Percentiles rank a stretch among this genome's conserved stretches.
These are phyloP conservation scores for Perdita meconis DNA, from an alignment of 2,888 invertebrate genomes.

Conservation along the genomic window DNA sequence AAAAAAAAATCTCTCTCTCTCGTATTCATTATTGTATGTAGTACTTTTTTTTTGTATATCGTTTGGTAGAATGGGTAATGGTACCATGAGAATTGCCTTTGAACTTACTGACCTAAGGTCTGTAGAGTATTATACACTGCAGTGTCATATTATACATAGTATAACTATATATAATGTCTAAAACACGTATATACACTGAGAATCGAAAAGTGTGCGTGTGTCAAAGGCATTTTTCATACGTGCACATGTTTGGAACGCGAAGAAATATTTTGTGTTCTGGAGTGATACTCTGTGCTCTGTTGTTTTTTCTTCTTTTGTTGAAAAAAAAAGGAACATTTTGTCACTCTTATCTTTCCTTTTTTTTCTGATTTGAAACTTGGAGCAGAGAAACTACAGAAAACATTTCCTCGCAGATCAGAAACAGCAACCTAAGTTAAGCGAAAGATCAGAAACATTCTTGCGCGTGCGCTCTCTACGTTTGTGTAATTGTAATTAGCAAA, in stretches of 20 bases:
- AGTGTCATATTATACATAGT: slow-evolving; percentile 77
- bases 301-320: slow-evolving; percentile 58
- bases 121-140: slow-evolving; percentile 70
- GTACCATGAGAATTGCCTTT: slow-evolving; percentile 75
- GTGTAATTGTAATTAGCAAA: slow-evolving; percentile 38
- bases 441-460: slow-evolving; percentile 16
- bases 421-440: neutral
- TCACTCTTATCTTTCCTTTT: slow-evolving; percentile 11
- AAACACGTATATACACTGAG: slow-evolving; percentile 50
- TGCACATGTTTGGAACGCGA: slow-evolving; percentile 38
- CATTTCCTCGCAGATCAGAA: neutral
- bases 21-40: slow-evolving; percentile 68
- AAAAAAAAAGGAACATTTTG: slow-evolving; percentile 33
- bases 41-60: slow-evolving; percentile 64
- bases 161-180: slow-evolving; percentile 72
- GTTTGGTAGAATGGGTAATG: slow-evolving; percentile 59
- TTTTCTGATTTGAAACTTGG: slow-evolving; percentile 48
- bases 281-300: slow-evolving; percentile 63
- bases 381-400: slow-evolving; percentile 66
- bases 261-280: slow-evolving; percentile 37
- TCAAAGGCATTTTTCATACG: slow-evolving; percentile 66
- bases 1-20: slow-evolving; percentile 17
- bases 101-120: slow-evolving; percentile 71
- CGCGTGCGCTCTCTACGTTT: slow-evolving; percentile 53
- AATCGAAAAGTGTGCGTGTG: slow-evolving; percentile 48